Evolutionary conservation across 2,113 vertebrate genomes (phyloP).

Genomic region (Cranoglanis bouderius): DNA sequence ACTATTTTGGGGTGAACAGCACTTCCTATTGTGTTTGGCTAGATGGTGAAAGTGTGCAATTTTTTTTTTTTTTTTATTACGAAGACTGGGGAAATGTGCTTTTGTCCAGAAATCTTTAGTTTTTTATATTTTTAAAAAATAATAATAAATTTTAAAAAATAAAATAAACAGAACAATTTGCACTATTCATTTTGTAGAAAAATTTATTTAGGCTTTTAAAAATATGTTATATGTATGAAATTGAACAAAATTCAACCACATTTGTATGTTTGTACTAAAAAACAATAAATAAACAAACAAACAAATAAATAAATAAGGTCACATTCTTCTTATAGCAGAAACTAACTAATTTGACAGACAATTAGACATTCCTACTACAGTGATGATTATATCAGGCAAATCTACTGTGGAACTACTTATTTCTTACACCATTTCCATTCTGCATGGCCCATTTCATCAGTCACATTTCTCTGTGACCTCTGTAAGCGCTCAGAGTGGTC

Average conservation of each 20-base stretch:
- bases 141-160: no score
- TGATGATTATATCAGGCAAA: background rate
- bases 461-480: conserved; percentile 25
- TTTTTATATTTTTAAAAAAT: no score
- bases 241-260: background rate
- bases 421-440: conserved; percentile 25
- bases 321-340: background rate
- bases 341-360: background rate
- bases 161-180: background rate
- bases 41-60: background rate
- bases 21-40: conserved; percentile 1
- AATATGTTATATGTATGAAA: background rate
- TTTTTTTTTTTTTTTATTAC: no score
- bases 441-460: conserved; percentile 20
- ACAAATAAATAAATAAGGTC: background rate
- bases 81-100: background rate
- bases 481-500: conserved; percentile 13
- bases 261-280: background rate
- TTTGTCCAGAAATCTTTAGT: background rate
- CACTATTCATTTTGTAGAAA: background rate
- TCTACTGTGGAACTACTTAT: background rate
- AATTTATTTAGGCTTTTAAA: no score
- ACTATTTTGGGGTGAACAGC: background rate
- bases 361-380: no score
- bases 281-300: background rate